Evolutionary conservation across 53 echinoderm and acorn worm species (phyloP), one percentile per base, ranked within the genome.

Genomic region (Luidia sarsii): DNA sequence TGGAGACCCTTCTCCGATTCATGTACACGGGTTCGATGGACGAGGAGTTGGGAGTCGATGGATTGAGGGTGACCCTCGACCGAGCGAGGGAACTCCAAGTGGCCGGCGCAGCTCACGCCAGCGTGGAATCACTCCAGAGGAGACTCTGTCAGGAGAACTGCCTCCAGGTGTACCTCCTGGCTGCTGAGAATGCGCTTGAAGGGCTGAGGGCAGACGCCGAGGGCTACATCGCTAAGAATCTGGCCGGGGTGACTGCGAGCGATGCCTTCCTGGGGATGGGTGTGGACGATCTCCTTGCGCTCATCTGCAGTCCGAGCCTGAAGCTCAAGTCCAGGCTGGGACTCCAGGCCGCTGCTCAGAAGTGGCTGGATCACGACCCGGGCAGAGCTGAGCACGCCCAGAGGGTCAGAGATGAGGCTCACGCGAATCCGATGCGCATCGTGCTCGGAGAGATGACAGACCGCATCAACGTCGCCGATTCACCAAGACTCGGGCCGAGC

Each of bases 341-440:
- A 5, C 61, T 83, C 0, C 70, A 70, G 34, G 70, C 34, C 35
- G 83, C 83, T 4, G 20, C 70, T 2, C 70, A 83, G 20, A 55
- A 62, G 70, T 83, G 83, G 83, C 48, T 83, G 20, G 70, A 83
- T 35, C 61, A 70, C 43, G 71, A 83, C 13, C 33, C 15, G 14
- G 29, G 39, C 54, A 72, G 72, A 33, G 56, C 25, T 54, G 38
- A 56, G 72, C 54, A 72, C 37, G 56, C 72, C 2, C 23, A 72
- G 39, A 56, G 56, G 72, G 72, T 72, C 57, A 72, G 39, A 18
- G 56, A 56, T 72, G 55, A 72, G 0, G 56, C 39, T 20, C 72
- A 55, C 4, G 4, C 25, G 1, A 72, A 54, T 2, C 72, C 72
- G 2, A 55, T 72, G 72, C 56, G 72, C 56, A 37, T 72, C 2